Conservation (phyloP, 1,140 invertebrate species). For the Holotrichia oblita region DNA sequence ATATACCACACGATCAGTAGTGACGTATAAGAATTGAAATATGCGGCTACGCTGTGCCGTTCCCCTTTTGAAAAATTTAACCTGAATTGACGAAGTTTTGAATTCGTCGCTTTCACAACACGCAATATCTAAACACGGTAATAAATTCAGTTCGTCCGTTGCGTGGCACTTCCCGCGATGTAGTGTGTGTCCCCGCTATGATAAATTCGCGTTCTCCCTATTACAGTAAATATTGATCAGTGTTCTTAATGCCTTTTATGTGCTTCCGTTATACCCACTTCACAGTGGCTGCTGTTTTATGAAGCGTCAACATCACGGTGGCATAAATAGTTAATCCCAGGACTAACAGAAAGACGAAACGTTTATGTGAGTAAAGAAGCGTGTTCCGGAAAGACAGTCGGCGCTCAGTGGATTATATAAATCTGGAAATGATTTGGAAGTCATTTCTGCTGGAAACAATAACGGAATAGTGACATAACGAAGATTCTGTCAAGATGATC, state of each 20-base stretch:
- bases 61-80: constrained; percentile 22
- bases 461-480: no score
- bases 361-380: neutral
- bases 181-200: neutral
- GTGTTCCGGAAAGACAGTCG: neutral
- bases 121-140: constrained; percentile 18
- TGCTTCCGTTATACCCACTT: constrained; percentile 14
- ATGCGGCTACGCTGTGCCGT: neutral
- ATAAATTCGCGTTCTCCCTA: neutral
- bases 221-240: constrained; percentile 24
- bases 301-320: neutral
- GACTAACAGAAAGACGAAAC: neutral
- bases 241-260: constrained; percentile 18
- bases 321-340: constrained; percentile 12
- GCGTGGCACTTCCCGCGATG: constrained; percentile 3
- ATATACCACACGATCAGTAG: constrained; percentile 2
- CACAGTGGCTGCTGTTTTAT: constrained; percentile 11
- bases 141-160: constrained; percentile 22
- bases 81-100: constrained; percentile 25
- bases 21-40: constrained; percentile 4
- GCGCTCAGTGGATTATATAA: neutral
- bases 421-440: neutral
- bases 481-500: no score
- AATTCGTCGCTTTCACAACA: neutral
- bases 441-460: no score